Percentiles rank a stretch among this genome's conserved stretches.
phyloP scores from a whole-genome alignment of 2,113 vertebrate species.

The Amazona guildingii region DNA sequence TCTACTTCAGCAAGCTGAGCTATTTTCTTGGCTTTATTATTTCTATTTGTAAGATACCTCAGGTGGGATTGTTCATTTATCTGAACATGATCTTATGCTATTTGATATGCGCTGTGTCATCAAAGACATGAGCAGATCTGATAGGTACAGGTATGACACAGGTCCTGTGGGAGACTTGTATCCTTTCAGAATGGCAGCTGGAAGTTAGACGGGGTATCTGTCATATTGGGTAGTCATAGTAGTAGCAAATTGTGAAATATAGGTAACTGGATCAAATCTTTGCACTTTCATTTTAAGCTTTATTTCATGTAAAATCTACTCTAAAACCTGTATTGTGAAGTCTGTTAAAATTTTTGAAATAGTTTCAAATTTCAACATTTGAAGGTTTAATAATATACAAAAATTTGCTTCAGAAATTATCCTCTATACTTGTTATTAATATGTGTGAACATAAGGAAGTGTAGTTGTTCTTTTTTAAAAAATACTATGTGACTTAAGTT shows the following conservation, averaged over 20 bases:
- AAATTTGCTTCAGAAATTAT: not conserved
- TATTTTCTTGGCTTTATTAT: not conserved
- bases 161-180: not conserved
- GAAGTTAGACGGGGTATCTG: not conserved
- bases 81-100: not conserved
- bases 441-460: not conserved
- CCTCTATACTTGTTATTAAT: not conserved
- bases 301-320: not conserved
- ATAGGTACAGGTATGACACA: not conserved
- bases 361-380: not conserved
- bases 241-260: fast-evolving
- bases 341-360: not conserved
- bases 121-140: fast-evolving
- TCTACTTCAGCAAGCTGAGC: not conserved
- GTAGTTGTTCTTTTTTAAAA: not conserved
- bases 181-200: not conserved
- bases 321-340: not conserved
- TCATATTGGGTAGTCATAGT: not conserved
- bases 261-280: not conserved
- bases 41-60: not conserved
- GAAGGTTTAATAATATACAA: not conserved
- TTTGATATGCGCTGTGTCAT: not conserved
- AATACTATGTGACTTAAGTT: not conserved
- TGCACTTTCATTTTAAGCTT: not conserved
- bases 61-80: not conserved